Percentiles rank a stretch among this genome's conserved stretches.
Conservation (phyloP, 2,113 vertebrate species). For the Rhinoptilus africanus region DNA sequence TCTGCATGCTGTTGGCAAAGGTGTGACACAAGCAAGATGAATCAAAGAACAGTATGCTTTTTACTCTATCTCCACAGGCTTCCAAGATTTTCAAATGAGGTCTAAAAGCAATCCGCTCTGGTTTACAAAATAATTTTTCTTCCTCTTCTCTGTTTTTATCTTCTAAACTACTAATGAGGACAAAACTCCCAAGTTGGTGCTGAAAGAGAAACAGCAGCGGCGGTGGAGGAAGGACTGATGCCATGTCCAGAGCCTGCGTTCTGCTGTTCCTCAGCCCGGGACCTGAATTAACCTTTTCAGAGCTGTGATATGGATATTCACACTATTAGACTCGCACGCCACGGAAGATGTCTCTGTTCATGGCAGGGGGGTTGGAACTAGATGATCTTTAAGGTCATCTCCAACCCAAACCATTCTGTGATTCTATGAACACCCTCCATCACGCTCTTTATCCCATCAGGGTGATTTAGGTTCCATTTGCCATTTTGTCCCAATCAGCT, state of each 20-base stretch:
- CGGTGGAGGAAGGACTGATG: rapidly evolving
- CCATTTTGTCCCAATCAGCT: not conserved
- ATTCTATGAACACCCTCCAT: not conserved
- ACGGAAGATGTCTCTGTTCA: not conserved
- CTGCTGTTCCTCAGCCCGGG: not conserved
- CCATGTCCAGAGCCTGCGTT: rapidly evolving
- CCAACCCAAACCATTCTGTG: not conserved
- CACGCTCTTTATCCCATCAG: not conserved
- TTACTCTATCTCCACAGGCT: not conserved
- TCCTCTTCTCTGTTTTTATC: not conserved
- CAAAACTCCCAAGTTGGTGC: not conserved
- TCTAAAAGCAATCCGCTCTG: not conserved
- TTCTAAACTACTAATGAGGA: not conserved
- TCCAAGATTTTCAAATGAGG: not conserved
- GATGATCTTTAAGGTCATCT: not conserved
- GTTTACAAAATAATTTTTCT: not conserved
- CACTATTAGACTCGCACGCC: not conserved
- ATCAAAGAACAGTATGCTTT: not conserved
- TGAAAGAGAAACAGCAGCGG: not conserved
- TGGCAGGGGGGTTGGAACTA: not conserved
- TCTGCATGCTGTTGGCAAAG: not conserved
- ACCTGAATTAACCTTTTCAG: not conserved
- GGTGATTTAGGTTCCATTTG: not conserved
- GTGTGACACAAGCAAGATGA: not conserved
- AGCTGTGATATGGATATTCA: not conserved